These are phyloP conservation scores for Aradus depressus DNA, from an alignment of 2,888 invertebrate species.

Conservation along the genomic window DNA sequence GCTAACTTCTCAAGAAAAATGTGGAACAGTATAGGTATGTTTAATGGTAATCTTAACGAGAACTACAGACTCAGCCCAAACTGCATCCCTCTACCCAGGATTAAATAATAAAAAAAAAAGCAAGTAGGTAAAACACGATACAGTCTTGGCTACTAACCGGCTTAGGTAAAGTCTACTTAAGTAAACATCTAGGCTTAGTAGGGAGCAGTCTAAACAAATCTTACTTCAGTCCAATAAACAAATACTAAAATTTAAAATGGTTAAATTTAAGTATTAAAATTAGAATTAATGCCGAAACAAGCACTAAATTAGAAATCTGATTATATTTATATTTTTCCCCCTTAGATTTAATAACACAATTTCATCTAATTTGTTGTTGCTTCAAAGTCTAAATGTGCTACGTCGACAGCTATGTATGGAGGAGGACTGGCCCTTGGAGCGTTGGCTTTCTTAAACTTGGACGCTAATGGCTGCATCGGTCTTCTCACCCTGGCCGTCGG, in stretches of 20 bases:
- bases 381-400: no score
- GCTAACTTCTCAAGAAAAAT: conserved; percentile 51
- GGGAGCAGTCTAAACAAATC: no score
- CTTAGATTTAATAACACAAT: background rate
- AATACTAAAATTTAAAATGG: no score
- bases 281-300: no score
- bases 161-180: no score
- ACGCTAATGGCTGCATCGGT: conserved; percentile 45
- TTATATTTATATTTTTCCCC: no score
- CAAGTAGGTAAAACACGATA: background rate
- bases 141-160: no score
- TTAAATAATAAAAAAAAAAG: background rate
- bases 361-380: background rate
- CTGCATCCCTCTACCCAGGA: background rate
- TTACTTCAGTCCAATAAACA: no score
- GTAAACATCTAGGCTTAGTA: no score
- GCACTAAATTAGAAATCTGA: no score
- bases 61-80: background rate
- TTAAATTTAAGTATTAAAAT: no score
- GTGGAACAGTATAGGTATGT: conserved; percentile 52
- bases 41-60: background rate
- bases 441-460: conserved; percentile 32
- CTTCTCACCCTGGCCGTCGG: conserved; percentile 61
- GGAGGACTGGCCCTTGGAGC: conserved; percentile 39
- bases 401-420: conserved; percentile 33